Conservation (phyloP, 2,113 vertebrate genomes). For the Perccottus glenii region DNA sequence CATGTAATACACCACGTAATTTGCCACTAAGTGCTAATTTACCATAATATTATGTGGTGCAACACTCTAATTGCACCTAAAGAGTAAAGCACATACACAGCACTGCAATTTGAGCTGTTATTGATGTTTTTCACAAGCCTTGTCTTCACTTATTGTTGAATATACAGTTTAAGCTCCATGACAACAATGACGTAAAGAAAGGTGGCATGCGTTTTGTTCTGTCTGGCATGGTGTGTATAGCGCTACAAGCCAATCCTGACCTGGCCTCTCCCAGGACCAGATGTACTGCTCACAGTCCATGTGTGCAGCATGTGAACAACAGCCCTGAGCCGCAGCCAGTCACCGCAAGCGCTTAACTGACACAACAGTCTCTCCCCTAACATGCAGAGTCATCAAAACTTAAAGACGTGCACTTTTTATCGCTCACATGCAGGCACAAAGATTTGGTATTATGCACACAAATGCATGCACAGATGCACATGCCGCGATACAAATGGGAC, state of each 20-base stretch:
- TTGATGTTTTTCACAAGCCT: conserved; percentile 21
- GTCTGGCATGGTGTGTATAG: conserved; percentile 36
- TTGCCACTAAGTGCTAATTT: conserved; percentile 63
- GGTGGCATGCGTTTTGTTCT: conserved; percentile 41
- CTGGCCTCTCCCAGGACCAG: conserved; percentile 49
- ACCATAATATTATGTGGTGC: conserved; percentile 52
- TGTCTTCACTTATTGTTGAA: conserved; percentile 43
- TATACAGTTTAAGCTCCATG: conserved; percentile 61
- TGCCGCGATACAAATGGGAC: conserved; percentile 59
- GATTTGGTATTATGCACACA: conserved; percentile 31
- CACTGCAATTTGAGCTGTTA: conserved; percentile 49
- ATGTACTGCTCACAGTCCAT: conserved; percentile 54
- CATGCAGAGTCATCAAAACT: conserved; percentile 67
- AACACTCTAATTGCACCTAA: conserved; percentile 63
- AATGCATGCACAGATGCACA: conserved; percentile 58
- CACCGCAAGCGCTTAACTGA: conserved; percentile 26
- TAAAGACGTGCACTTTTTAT: conserved; percentile 41
- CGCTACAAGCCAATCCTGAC: conserved; percentile 24
- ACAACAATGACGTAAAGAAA: conserved; percentile 51
- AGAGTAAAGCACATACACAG: conserved; percentile 43
- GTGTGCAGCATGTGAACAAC: conserved; percentile 66
- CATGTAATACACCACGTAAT: conserved; percentile 61
- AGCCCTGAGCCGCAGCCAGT: conserved; percentile 49
- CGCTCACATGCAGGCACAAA: conserved; percentile 34
- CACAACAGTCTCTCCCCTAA: conserved; percentile 36